Percentiles rank a stretch among this genome's conserved stretches.
Conservation (phyloP, 2,113 vertebrate species). For the Phyllostomus discolor region DNA sequence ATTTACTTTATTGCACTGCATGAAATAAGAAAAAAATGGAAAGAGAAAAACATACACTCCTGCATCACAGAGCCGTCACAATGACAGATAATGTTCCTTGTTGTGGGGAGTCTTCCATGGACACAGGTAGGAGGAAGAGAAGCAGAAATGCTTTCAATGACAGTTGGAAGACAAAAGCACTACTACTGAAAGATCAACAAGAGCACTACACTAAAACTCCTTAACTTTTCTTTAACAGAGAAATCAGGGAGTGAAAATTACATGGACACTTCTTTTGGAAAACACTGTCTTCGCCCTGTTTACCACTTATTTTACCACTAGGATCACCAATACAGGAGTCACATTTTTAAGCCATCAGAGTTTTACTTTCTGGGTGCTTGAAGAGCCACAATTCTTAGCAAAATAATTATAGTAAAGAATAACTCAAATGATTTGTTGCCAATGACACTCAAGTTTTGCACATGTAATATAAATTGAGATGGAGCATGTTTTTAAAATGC, state of each 20-base stretch:
- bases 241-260: conserved; percentile 14
- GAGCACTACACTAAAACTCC: not conserved
- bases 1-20: conserved; percentile 12
- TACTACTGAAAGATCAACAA: conserved; percentile 33
- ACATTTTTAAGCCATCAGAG: not conserved
- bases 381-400: not conserved
- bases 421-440: not conserved
- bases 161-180: not conserved
- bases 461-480: not conserved
- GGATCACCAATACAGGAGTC: conserved; percentile 14
- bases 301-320: not conserved
- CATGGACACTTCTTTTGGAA: not conserved
- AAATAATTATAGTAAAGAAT: conserved; percentile 37
- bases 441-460: not conserved
- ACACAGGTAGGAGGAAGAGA: not conserved
- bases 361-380: conserved; percentile 9
- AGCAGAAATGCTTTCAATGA: not conserved
- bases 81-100: conserved; percentile 5
- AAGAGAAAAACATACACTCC: conserved; percentile 1
- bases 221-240: not conserved
- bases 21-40: conserved; percentile 13
- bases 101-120: not conserved
- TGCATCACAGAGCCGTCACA: conserved; percentile 29
- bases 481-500: conserved; percentile 5
- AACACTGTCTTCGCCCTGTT: not conserved